Base-by-base conservation (phyloP, 2,797 vertebrate species). In the Discoglossus pictus region DNA sequence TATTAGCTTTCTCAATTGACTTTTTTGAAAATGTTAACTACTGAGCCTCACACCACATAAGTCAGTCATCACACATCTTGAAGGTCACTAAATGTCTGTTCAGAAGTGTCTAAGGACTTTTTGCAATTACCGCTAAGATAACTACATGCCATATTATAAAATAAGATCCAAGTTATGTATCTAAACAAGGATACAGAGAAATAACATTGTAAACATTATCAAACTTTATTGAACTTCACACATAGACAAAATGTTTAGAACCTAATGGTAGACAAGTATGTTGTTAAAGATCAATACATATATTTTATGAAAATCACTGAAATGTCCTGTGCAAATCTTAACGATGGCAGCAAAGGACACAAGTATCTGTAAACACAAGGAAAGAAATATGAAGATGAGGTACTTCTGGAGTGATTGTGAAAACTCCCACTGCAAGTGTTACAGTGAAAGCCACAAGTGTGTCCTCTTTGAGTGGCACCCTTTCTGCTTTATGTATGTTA, bases 261-360 rank as follows among this genome's bases (percentile, higher is more conserved):
- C 17, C 12, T 25, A 47, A 18, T 18, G 5, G n/a, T 53, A 18
- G 17, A 53, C 25, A 39, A 7, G 42, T 24, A 6, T 36, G 18
- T 31, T 4, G 27, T 31, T 31, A 4, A 23, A 43, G 36, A 20
- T 35, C 34, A 25, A 27, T 16, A 40, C 43, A 31, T 11, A 51
- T 44, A 46, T 68, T 46, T 43, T 46, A 61, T n/a, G 5, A 31
- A 31, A 31, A 31, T 31, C 27, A 31, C 27, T 4, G 27, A 31
- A 23, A 53, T 20, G n/a, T 9, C 4, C n/a, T 44, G 7, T 73
- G 74, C 70, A 79, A 55, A 71, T 63, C 64, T 78, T 61, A 83
- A 76, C 52, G 74, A 78, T 36, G 78, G 64, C 61, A 82, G 80
- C 77, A 75, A 65, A 86, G n/a, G 81, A 69, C 76, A 78, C 53